Evolutionary conservation across 2,888 invertebrate species (phyloP).

Genomic region (Nezara viridula): DNA sequence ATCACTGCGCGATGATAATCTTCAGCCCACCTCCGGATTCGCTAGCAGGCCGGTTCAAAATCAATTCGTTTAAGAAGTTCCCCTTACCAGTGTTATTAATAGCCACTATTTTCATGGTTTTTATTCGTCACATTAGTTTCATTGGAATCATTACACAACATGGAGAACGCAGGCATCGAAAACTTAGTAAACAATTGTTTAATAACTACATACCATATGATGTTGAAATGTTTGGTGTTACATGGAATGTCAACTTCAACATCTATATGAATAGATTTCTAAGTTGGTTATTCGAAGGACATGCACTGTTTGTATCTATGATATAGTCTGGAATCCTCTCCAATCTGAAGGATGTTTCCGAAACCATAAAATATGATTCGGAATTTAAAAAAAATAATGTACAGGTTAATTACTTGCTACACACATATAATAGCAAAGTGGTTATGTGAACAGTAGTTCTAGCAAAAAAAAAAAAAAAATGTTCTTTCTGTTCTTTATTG

Average conservation of each 20-base stretch:
- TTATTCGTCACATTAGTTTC: background rate
- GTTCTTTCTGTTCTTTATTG: too few species aligned
- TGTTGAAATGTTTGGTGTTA: background rate
- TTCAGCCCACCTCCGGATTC: background rate
- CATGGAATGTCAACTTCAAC: background rate
- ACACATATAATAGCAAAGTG: too few species aligned
- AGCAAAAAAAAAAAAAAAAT: too few species aligned
- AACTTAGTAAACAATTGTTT: background rate
- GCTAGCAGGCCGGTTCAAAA: background rate
- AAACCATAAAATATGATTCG: background rate
- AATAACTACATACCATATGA: background rate
- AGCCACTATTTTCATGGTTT: background rate
- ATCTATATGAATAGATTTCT: background rate
- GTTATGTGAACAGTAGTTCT: too few species aligned
- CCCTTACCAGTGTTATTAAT: background rate
- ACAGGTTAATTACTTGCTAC: background rate
- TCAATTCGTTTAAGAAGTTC: background rate
- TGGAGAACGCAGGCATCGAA: background rate
- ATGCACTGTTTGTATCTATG: background rate
- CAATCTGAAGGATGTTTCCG: background rate
- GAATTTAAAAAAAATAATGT: background rate
- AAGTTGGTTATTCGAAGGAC: background rate
- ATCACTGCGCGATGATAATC: background rate
- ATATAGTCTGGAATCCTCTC: background rate
- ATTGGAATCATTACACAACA: background rate